Evolutionary conservation across 2,113 vertebrate genomes (phyloP).

Genomic region (Nothobranchius furzeri): DNA sequence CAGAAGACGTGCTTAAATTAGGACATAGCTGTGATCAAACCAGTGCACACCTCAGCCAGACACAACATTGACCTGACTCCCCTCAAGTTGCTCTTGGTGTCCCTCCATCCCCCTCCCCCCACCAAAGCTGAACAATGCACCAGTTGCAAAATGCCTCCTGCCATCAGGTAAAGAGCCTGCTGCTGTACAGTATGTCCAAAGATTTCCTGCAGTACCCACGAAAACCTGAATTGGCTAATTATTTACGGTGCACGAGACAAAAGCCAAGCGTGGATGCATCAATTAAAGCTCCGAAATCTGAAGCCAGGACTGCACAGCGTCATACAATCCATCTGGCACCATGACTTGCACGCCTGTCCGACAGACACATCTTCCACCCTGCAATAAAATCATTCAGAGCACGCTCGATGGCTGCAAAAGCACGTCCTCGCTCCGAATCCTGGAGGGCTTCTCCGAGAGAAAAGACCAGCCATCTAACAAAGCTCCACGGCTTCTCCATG

Average conservation of each 20-base stretch:
- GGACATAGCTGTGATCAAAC: slow-evolving; percentile 43
- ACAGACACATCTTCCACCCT: slow-evolving; percentile 25
- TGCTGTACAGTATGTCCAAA: slow-evolving; percentile 24
- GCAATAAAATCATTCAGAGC: slow-evolving; percentile 27
- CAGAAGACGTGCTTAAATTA: not conserved
- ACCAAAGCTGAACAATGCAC: slow-evolving; percentile 70
- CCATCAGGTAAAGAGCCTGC: slow-evolving; percentile 70
- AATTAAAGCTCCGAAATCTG: slow-evolving; percentile 25
- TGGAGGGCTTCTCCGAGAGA: slow-evolving; percentile 20
- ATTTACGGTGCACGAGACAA: slow-evolving; percentile 28
- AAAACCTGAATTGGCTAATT: slow-evolving; percentile 23
- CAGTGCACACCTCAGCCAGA: slow-evolving; percentile 76
- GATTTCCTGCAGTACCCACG: slow-evolving; percentile 2
- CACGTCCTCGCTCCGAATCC: slow-evolving; percentile 12
- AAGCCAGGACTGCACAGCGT: slow-evolving; percentile 30
- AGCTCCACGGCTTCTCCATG: slow-evolving; percentile 38
- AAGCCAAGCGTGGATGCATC: slow-evolving; percentile 19
- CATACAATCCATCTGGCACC: slow-evolving; percentile 41
- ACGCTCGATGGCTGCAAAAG: slow-evolving; percentile 3
- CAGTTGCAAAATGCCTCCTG: slow-evolving; percentile 72
- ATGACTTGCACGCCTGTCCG: slow-evolving; percentile 22
- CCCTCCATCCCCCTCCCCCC: slow-evolving; percentile 59
- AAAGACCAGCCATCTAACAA: slow-evolving; percentile 39
- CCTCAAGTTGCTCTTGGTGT: slow-evolving; percentile 10
- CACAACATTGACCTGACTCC: slow-evolving; percentile 74